A percentile compares a stretch with the other conserved stretches of the same genome.
Evolutionary conservation across 2,888 invertebrate species (phyloP).

Genomic region (Mythimna ferrago): DNA sequence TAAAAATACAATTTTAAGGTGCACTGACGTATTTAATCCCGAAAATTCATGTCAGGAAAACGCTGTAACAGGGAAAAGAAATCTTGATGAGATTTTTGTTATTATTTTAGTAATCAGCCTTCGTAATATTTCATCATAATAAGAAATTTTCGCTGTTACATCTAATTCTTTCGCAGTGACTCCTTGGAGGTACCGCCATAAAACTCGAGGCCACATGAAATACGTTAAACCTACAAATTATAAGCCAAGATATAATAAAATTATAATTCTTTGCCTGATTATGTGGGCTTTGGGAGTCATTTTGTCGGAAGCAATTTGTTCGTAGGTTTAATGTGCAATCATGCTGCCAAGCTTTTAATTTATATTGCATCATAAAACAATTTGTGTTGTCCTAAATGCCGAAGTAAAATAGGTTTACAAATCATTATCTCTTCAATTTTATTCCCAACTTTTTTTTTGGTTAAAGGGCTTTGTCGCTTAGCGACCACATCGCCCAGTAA

Average conservation of each 20-base stretch:
- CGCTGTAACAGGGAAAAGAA: not conserved
- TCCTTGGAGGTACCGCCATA: constrained; percentile 56
- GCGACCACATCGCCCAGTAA: no score
- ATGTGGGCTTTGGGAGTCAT: constrained; percentile 52
- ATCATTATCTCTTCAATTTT: no score
- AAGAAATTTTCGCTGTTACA: constrained; percentile 32
- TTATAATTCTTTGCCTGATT: constrained; percentile 61
- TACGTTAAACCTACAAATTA: constrained; percentile 54
- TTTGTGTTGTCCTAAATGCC: not conserved
- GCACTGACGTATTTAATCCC: not conserved
- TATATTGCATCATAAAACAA: constrained; percentile 7
- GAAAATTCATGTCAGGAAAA: not conserved
- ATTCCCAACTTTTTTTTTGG: no score
- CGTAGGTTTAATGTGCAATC: constrained; percentile 12
- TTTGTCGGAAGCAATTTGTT: constrained; percentile 27
- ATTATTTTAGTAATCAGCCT: constrained; percentile 29
- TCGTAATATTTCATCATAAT: constrained; percentile 36
- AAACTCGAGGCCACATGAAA: constrained; percentile 49
- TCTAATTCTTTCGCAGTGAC: constrained; percentile 51
- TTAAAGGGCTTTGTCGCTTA: no score
- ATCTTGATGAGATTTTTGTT: constrained; percentile 27
- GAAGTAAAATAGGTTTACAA: not conserved
- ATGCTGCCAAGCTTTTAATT: constrained; percentile 23
- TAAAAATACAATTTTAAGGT: not conserved
- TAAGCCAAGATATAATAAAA: constrained; percentile 58